phyloP scores from a whole-genome alignment of 2,888 invertebrate genomes.

The Cheilosia impressa region DNA sequence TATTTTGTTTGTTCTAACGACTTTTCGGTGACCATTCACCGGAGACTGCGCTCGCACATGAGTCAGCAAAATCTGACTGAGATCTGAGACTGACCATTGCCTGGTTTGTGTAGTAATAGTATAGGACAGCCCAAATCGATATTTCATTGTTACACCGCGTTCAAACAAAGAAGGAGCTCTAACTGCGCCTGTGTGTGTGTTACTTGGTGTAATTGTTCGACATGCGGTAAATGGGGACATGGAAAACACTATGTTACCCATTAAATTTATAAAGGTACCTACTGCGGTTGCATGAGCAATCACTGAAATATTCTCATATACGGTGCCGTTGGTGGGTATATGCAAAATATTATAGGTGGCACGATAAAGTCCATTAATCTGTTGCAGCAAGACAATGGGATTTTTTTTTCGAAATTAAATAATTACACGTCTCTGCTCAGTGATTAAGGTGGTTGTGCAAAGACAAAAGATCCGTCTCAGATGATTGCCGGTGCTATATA shows the following conservation, averaged over 20 bases:
- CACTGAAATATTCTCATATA: constrained; percentile 60
- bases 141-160: constrained; percentile 49
- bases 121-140: constrained; percentile 34
- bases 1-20: constrained; percentile 58
- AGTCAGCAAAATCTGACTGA: constrained; percentile 65
- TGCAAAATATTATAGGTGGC: constrained; percentile 44
- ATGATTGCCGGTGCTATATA: background rate
- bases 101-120: background rate
- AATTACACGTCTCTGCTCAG: constrained; percentile 43
- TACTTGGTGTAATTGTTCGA: constrained; percentile 48
- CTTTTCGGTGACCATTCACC: constrained; percentile 62
- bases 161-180: constrained; percentile 53
- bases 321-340: constrained; percentile 20
- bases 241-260: constrained; percentile 64
- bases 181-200: background rate
- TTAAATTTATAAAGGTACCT: constrained; percentile 42
- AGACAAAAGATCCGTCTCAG: constrained; percentile 18
- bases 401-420: constrained; percentile 31
- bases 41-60: constrained; percentile 13
- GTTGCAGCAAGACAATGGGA: constrained; percentile 25
- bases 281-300: constrained; percentile 63
- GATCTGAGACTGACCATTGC: constrained; percentile 60
- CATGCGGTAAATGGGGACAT: constrained; percentile 67
- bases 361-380: constrained; percentile 13
- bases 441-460: constrained; percentile 8